phyloP scores from a whole-genome alignment of 2,113 vertebrate genomes.

The Hippocampus abdominalis region DNA sequence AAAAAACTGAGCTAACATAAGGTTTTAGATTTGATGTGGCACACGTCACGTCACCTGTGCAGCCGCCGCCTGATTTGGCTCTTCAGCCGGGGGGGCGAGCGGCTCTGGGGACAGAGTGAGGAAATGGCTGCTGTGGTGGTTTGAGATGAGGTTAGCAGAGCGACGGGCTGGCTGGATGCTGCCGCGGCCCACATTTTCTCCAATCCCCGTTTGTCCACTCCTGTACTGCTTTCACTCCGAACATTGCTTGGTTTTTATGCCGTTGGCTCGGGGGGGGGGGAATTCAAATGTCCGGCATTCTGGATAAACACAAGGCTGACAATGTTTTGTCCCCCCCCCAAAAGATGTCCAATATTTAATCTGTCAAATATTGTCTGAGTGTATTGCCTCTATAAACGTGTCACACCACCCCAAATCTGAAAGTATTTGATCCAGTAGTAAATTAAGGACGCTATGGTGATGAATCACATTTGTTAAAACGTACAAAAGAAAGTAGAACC shows the following conservation, averaged over 20 bases:
- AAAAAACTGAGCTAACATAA: conserved; percentile 18
- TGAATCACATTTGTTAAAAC: conserved; percentile 4
- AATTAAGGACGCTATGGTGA: background rate
- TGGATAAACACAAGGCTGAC: conserved; percentile 57
- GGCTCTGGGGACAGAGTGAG: conserved; percentile 57
- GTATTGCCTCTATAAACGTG: conserved; percentile 33
- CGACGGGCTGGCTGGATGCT: conserved; percentile 62
- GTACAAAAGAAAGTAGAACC: conserved; percentile 2
- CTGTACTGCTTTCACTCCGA: conserved; percentile 62
- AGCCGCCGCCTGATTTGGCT: conserved; percentile 47
- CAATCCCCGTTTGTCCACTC: conserved; percentile 64
- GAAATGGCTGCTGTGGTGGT: conserved; percentile 66
- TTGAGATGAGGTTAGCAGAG: conserved; percentile 65
- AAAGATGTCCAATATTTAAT: conserved; percentile 48
- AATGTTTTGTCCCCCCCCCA: conserved; percentile 26
- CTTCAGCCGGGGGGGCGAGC: conserved; percentile 43
- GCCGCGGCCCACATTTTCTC: conserved; percentile 66
- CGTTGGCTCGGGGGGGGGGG: too few relatives aligned
- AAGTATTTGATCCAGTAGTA: conserved; percentile 9
- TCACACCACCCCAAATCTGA: conserved; percentile 9
- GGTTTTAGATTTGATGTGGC: conserved; percentile 41
- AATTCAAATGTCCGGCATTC: conserved; percentile 30
- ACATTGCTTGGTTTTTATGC: conserved; percentile 68
- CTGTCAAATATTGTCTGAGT: conserved; percentile 44
- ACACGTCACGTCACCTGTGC: conserved; percentile 56